Evolutionary conservation across 2,113 vertebrate species (phyloP), one percentile per base, ranked within the genome.

Genomic region (Bostrychus sinensis): DNA sequence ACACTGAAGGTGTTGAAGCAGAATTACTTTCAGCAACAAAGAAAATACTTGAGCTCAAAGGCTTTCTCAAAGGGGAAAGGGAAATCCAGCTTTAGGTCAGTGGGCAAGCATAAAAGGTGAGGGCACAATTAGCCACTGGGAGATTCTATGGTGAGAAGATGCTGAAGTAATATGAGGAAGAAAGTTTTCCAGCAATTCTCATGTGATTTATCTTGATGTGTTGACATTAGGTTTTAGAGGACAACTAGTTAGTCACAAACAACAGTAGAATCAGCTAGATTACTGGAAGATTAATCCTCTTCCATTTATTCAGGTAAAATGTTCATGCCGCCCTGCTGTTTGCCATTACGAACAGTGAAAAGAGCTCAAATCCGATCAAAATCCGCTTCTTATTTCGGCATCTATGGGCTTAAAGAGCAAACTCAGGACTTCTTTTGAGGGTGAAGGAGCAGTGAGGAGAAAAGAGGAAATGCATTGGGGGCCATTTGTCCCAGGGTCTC

Each of bases 401-500:
- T 60, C 42, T 56, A 67, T 37, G 45, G 59, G 63, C 72, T 80
- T 61, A 65, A 67, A 67, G 19, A 63, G 75, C 75, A 63, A 78
- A 69, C 56, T 72, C 61, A 12, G 65, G 39, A 32, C 62, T 80
- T 66, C 66, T 66, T 77, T 70, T 77, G 57, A 81, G 56, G 64
- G 67, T 16, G 11, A 56, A 72, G 56, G 55, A 28, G 48, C 70
- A 66, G 41, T 0, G 53, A 23, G 37, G 58, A 77, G 41, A 70
- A 68, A 84, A 36, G 60, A 86, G 75, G 79, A 84, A 81, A 72
- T 50, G 56, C 58, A 70, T 65, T 72, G 7, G 70, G 78, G 77
- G 64, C 57, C 59, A 72, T 85, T 84, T 80, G 78, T 84, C 77
- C 58, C 56, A 7, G 53, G 76, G 77, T 86, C 82, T 83, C 68